These are phyloP conservation scores for Sesamia nonagrioides DNA, from an alignment of 1,140 invertebrate species.

Conservation along the genomic window DNA sequence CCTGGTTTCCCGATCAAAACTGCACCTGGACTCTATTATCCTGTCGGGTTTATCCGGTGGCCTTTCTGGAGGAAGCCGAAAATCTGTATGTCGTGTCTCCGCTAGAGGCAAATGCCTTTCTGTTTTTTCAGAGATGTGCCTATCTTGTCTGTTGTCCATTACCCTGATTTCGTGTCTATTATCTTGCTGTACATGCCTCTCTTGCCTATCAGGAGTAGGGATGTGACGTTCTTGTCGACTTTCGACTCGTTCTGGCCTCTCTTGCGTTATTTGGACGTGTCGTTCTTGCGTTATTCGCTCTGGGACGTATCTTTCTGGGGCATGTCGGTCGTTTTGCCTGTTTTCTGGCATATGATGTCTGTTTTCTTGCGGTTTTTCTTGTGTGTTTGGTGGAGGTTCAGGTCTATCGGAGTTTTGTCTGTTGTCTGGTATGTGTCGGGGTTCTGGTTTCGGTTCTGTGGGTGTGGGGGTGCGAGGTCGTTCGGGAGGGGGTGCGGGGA, in stretches of 20 bases:
- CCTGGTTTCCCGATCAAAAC: conserved; percentile 71
- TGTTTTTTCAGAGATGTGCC: conserved; percentile 29
- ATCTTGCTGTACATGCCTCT: conserved; percentile 20
- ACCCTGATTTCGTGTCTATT: conserved; percentile 35
- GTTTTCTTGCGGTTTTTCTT: conserved; percentile 32
- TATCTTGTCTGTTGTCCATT: conserved; percentile 28
- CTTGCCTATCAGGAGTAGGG: conserved; percentile 37
- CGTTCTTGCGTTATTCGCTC: conserved; percentile 48
- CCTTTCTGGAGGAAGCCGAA: conserved; percentile 70
- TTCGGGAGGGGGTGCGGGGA: conserved; percentile 78
- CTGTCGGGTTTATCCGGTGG: conserved; percentile 72
- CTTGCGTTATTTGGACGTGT: conserved; percentile 54
- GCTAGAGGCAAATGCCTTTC: conserved; percentile 39
- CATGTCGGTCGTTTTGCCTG: conserved; percentile 48
- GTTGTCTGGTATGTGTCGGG: conserved; percentile 36
- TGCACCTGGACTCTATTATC: conserved; percentile 60
- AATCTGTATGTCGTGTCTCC: conserved; percentile 64
- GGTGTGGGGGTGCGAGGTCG: conserved; percentile 52
- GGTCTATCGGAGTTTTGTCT: conserved; percentile 22
- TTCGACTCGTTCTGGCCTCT: conserved; percentile 47
- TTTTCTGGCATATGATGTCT: conserved; percentile 31
- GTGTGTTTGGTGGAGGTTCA: not conserved
- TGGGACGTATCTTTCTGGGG: conserved; percentile 51
- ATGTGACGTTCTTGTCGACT: conserved; percentile 19
- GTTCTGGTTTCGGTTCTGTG: conserved; percentile 58